Evolutionary conservation across 2,797 vertebrate species (phyloP), one percentile per base, ranked within the genome.

Genomic region (Chelon auratus): DNA sequence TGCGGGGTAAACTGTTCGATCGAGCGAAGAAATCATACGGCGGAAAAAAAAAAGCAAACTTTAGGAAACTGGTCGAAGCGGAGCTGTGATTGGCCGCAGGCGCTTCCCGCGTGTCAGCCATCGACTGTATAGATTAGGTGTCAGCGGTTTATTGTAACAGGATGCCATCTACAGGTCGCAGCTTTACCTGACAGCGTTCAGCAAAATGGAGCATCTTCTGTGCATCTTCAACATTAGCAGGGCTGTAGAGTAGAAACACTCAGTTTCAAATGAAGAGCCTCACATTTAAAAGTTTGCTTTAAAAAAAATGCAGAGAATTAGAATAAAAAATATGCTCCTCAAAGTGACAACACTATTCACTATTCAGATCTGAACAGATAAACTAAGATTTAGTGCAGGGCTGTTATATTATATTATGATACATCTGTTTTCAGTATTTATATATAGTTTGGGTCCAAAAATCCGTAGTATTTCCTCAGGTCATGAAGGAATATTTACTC

Each of bases 71-170:
- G 26, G 9, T 53, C 1, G 26, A 59, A 3, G 72, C 37, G 2
- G 39, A 24, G 75, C 75, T 53, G 80, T 87, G 90, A 91, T 92
- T 93, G 90, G 92, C 87, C 86, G 84, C 24, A 0, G 57, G 15
- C 1, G 20, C 15, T 2, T 36, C 24, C 42, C 57, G 55, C 42
- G 30, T 59, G 61, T 33, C 59, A 61, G 82, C 54, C 45, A 18
- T 24, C 57, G 43, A 58, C 77, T 64, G 42, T 24, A n/a, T 26
- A 26, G 2, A 26, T 3, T 26, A 26, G 24, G 24, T 26, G 24
- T 26, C 58, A 61, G 82, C 54, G 45, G 20, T 24, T 60, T 40
- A 58, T 78, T 66, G 42, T 24, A n/a, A 52, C 11, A 59, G 45
- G 57, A 48, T 15, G 88, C 82, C 91, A 86, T 84, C 90, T 89